A percentile compares a stretch with the other conserved stretches of the same genome.
phyloP scores from a whole-genome alignment of 92 coral and sea anemone species.

The Muricea muricata region DNA sequence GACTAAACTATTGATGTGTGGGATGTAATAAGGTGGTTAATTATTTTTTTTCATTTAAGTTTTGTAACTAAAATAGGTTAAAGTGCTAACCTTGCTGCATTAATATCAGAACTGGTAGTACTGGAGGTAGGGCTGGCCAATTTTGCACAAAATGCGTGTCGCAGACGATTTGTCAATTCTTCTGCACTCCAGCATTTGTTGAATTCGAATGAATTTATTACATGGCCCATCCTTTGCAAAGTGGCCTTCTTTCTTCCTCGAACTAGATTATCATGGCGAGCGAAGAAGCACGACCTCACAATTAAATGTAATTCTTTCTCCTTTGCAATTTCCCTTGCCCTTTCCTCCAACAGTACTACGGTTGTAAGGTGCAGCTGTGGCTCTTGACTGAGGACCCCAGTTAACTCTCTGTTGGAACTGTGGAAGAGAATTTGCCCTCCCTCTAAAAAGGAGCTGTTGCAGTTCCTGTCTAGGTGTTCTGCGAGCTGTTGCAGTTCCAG shows the following conservation, averaged over 20 bases:
- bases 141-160: not conserved
- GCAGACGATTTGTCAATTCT: constrained; percentile 36
- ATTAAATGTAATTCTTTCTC: constrained; percentile 27
- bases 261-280: constrained; percentile 35
- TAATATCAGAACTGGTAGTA: too few relatives aligned
- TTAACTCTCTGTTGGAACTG: constrained; percentile 35
- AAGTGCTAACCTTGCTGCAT: too few relatives aligned
- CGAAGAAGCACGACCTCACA: constrained; percentile 57
- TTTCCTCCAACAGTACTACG: not conserved
- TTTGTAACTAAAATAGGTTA: too few relatives aligned
- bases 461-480: constrained; percentile 35
- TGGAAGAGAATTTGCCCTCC: constrained; percentile 3
- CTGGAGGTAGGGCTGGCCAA: too few relatives aligned
- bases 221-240: constrained; percentile 65
- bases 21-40: too few relatives aligned
- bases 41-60: too few relatives aligned
- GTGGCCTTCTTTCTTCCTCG: constrained; percentile 62
- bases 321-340: constrained; percentile 32
- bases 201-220: constrained; percentile 46
- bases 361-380: not conserved
- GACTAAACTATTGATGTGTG: too few relatives aligned
- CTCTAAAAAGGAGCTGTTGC: constrained; percentile 11
- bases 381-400: not conserved
- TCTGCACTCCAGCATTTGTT: constrained; percentile 54
- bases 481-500: not conserved